These are phyloP conservation scores for Brevimyrus niger DNA, from an alignment of 2,113 vertebrate species.

Conservation along the genomic window DNA sequence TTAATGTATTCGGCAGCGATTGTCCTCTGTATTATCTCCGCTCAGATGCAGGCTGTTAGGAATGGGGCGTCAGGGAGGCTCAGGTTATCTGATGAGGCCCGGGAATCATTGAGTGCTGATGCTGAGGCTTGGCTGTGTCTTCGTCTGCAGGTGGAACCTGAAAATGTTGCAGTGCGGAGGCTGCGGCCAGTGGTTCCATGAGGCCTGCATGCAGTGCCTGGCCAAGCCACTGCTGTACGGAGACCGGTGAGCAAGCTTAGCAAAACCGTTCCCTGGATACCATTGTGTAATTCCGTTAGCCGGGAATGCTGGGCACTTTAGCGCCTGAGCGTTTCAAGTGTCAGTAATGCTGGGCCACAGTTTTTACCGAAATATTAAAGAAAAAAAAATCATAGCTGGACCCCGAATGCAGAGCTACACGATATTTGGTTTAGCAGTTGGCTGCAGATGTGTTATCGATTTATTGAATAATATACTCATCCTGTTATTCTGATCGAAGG, in stretches of 20 bases:
- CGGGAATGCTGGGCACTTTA: background rate
- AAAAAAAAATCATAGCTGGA: background rate
- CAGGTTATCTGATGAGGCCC: background rate
- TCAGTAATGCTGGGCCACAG: background rate
- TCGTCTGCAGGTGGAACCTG: slow-evolving; percentile 76
- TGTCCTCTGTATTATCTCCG: background rate
- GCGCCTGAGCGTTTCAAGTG: background rate
- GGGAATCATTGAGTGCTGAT: background rate
- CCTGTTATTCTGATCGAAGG: slow-evolving; percentile 43
- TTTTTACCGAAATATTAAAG: background rate
- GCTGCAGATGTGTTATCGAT: background rate
- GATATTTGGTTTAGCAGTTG: background rate
- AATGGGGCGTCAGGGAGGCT: background rate
- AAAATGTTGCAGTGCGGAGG: slow-evolving; percentile 82
- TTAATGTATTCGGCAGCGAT: background rate
- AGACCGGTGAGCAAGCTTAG: slow-evolving; percentile 64
- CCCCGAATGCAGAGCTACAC: background rate
- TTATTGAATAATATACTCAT: background rate
- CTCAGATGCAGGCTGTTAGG: background rate
- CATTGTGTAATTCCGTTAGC: background rate
- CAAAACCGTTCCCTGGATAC: background rate
- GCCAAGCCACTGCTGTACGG: slow-evolving; percentile 84
- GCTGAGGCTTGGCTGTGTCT: background rate
- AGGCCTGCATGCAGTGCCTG: slow-evolving; percentile 87
- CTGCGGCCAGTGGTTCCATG: slow-evolving; percentile 89